phyloP scores from a whole-genome alignment of 2,797 vertebrate species.

The Hypotaenidia okinawae region DNA sequence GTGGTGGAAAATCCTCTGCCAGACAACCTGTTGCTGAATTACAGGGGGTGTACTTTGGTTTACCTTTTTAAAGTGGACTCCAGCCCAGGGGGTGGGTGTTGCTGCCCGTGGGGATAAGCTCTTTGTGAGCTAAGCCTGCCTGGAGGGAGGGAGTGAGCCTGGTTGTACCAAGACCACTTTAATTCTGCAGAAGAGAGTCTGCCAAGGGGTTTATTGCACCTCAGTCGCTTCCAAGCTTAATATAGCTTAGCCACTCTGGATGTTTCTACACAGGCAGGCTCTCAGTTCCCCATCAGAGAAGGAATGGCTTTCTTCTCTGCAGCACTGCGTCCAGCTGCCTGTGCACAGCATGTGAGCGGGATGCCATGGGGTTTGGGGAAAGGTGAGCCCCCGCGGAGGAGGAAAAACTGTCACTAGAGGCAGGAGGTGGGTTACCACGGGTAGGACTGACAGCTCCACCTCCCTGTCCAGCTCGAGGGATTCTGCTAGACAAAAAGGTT shows the following conservation, averaged over 20 bases:
- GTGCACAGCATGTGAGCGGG: accelerated
- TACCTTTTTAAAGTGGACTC: background rate
- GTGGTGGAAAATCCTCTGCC: background rate
- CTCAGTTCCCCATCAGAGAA: background rate
- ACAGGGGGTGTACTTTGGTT: background rate
- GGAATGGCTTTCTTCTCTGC: background rate
- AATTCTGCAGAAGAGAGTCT: background rate
- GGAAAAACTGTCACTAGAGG: background rate
- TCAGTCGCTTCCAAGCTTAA: background rate
- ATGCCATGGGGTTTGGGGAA: background rate
- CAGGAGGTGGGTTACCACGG: background rate
- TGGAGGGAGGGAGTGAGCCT: background rate
- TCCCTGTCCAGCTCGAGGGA: background rate
- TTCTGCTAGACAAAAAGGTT: background rate
- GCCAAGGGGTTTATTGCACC: background rate
- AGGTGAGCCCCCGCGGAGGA: background rate
- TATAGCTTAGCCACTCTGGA: background rate
- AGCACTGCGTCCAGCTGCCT: background rate
- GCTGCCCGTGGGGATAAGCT: background rate
- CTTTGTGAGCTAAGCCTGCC: background rate
- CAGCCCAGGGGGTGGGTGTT: background rate
- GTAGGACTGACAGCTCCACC: background rate
- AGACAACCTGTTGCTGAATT: background rate
- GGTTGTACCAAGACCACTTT: background rate
- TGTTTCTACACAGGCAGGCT: background rate